Conservation (phyloP, 2,113 vertebrate species). For the Nesogale talazaci region DNA sequence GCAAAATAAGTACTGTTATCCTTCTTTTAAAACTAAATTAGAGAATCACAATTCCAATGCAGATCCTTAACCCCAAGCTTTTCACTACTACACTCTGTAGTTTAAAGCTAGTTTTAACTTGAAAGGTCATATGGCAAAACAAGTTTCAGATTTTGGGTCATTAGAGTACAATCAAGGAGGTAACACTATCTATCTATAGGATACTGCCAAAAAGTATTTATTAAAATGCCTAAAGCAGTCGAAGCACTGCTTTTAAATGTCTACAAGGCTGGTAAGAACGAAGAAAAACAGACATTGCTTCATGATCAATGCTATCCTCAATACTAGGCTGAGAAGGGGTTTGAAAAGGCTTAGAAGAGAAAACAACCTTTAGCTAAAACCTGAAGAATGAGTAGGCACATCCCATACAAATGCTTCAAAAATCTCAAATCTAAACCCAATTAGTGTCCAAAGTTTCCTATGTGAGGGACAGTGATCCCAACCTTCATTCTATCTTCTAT, state of each 20-base stretch:
- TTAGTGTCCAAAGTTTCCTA: not conserved
- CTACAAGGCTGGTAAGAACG: slow-evolving; percentile 1
- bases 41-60: not conserved
- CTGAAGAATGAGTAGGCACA: slow-evolving; percentile 12
- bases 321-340: not conserved
- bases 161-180: slow-evolving; percentile 30
- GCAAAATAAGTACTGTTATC: too few species aligned
- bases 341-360: not conserved
- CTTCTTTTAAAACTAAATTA: not conserved
- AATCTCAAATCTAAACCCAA: slow-evolving; percentile 38
- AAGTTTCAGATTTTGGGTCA: slow-evolving; percentile 51
- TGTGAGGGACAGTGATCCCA: not conserved
- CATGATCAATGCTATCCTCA: not conserved
- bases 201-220: slow-evolving; percentile 37
- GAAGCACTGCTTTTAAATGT: slow-evolving; percentile 25
- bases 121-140: not conserved
- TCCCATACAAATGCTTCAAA: not conserved
- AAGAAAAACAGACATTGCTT: not conserved
- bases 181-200: slow-evolving; percentile 17
- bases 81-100: not conserved
- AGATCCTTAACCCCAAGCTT: not conserved
- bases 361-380: slow-evolving; percentile 14
- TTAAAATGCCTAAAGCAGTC: slow-evolving; percentile 54
- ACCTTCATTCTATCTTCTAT: not conserved
- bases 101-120: slow-evolving; percentile 42